A percentile compares a stretch with the other conserved stretches of the same genome.
phyloP scores from a whole-genome alignment of 2,797 vertebrate genomes.

The Trachops cirrhosus region DNA sequence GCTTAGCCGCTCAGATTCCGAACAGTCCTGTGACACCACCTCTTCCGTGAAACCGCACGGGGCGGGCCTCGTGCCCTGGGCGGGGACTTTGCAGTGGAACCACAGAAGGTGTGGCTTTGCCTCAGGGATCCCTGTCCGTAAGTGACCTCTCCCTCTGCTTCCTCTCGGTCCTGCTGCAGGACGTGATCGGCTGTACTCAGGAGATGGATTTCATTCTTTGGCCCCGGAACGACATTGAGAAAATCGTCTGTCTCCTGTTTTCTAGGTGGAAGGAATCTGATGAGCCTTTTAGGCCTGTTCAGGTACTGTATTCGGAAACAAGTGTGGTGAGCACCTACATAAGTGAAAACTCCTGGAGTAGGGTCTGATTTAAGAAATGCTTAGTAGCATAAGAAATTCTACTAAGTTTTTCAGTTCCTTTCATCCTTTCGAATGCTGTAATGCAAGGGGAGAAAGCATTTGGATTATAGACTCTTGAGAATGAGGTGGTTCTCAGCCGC shows the following conservation, averaged over 20 bases:
- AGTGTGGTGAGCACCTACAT: background rate
- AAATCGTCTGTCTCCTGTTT: constrained; percentile 99
- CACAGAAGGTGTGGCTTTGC: background rate
- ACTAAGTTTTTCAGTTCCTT: background rate
- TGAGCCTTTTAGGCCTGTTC: constrained; percentile 99
- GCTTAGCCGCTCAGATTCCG: background rate
- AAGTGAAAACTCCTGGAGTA: background rate
- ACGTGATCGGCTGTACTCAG: constrained; percentile 99
- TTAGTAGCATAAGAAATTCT: background rate
- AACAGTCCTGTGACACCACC: background rate
- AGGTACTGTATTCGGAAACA: constrained; percentile 84
- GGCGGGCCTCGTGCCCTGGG: background rate
- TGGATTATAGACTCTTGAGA: background rate
- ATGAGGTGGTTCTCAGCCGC: background rate
- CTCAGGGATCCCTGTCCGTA: background rate
- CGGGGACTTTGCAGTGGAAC: background rate
- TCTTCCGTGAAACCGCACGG: background rate
- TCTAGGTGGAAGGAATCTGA: constrained; percentile 99
- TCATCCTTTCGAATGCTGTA: background rate
- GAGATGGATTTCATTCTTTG: constrained; percentile 99
- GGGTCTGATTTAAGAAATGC: background rate
- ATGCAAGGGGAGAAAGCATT: background rate
- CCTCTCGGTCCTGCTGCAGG: constrained; percentile 78
- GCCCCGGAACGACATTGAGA: constrained; percentile 99
- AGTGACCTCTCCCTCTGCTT: background rate